Conservation (phyloP, 2,113 vertebrate genomes). For the Ageneiosus marmoratus region DNA sequence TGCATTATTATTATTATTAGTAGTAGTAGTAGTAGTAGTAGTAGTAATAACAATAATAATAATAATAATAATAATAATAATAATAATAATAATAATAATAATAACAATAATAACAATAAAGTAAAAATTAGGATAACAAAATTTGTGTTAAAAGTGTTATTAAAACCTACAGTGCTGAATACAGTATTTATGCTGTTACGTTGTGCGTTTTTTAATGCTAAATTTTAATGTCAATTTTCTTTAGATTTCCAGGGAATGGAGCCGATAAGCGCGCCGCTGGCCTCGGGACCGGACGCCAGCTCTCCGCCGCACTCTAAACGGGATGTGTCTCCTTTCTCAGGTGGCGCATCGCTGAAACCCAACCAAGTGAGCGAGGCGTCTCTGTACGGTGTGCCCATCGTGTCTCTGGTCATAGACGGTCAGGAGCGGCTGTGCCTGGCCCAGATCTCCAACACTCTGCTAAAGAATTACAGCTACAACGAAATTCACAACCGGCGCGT, state of each 20-base stretch:
- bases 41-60: too few species aligned
- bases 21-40: too few species aligned
- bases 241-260: constrained; percentile 85
- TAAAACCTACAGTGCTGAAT: not conserved
- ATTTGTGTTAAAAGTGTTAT: not conserved
- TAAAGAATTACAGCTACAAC: constrained; percentile 93
- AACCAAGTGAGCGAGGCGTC: constrained; percentile 94
- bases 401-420: constrained; percentile 90
- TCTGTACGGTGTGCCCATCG: constrained; percentile 92
- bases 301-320: constrained; percentile 86
- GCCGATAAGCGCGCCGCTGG: constrained; percentile 85
- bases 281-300: constrained; percentile 83
- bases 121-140: not conserved
- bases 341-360: constrained; percentile 82
- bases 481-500: constrained; percentile 91
- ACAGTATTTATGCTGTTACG: not conserved
- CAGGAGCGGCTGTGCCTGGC: constrained; percentile 89
- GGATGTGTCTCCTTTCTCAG: constrained; percentile 81
- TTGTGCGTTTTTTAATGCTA: not conserved
- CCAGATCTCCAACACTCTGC: constrained; percentile 90
- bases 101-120: not conserved
- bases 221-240: not conserved
- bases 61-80: too few species aligned
- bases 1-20: not conserved
- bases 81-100: too few species aligned